Conservation (phyloP, 2,113 vertebrate genomes). For the Plecotus auritus region DNA sequence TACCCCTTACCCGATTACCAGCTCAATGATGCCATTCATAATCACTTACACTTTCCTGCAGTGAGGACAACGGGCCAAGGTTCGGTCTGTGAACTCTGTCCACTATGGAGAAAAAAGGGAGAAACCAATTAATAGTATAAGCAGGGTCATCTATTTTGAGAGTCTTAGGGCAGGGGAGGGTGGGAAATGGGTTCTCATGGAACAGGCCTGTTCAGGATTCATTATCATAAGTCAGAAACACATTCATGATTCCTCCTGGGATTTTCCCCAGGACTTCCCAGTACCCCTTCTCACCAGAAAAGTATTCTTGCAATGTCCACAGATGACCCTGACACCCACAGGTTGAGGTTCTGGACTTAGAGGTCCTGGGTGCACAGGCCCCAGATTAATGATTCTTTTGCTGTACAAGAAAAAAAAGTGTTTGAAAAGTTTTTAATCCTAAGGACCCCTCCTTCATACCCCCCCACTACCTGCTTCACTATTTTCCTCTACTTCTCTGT, state of each 20-base stretch:
- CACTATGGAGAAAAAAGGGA: constrained; percentile 82
- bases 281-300: constrained; percentile 84
- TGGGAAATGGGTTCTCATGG: neutral
- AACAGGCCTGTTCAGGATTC: neutral
- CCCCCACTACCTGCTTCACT: neutral
- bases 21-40: neutral
- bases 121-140: constrained; percentile 6
- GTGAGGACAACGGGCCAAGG: constrained; percentile 92
- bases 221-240: neutral
- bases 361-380: constrained; percentile 91
- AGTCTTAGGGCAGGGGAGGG: neutral
- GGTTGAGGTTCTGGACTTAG: constrained; percentile 92
- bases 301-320: constrained; percentile 94
- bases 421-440: neutral
- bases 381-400: constrained; percentile 95
- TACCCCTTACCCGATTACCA: neutral
- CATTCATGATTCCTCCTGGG: neutral
- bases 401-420: constrained; percentile 67
- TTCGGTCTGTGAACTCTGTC: constrained; percentile 95
- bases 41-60: constrained; percentile 94
- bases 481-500: neutral
- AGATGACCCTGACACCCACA: constrained; percentile 89
- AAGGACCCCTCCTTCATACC: neutral
- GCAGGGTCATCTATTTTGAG: neutral
- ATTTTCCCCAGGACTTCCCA: neutral